Conservation (phyloP, 2,113 vertebrate genomes). For the Myrmecobius fasciatus region DNA sequence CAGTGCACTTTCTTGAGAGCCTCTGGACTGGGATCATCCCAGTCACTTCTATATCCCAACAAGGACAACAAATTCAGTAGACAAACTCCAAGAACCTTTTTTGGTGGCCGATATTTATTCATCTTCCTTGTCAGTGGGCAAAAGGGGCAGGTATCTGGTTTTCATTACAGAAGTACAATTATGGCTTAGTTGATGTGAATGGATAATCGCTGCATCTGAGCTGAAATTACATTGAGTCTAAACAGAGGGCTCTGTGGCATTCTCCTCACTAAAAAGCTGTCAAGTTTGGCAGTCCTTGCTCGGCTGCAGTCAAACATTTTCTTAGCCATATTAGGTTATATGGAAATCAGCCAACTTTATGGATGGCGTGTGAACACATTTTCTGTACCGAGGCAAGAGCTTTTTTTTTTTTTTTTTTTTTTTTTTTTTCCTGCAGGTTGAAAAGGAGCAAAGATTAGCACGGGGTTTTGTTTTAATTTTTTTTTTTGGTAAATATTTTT, state of each 20-base stretch:
- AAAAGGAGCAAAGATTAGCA: slow-evolving; percentile 58
- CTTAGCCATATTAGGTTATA: slow-evolving; percentile 94
- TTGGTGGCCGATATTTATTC: slow-evolving; percentile 64
- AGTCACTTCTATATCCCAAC: slow-evolving; percentile 69
- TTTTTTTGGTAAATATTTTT: slow-evolving; percentile 16
- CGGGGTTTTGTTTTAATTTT: neutral
- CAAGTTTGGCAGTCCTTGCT: slow-evolving; percentile 81
- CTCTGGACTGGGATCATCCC: slow-evolving; percentile 36
- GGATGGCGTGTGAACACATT: slow-evolving; percentile 76
- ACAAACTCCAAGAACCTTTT: slow-evolving; percentile 66
- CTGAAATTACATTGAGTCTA: slow-evolving; percentile 65
- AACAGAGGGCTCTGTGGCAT: slow-evolving; percentile 80
- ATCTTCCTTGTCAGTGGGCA: slow-evolving; percentile 52
- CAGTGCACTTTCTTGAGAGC: neutral
- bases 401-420: no score
- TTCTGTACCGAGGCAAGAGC: slow-evolving; percentile 49
- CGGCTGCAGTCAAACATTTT: slow-evolving; percentile 81
- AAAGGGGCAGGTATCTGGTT: slow-evolving; percentile 59
- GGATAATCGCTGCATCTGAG: slow-evolving; percentile 25
- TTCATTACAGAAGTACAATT: slow-evolving; percentile 64
- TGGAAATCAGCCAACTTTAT: slow-evolving; percentile 83
- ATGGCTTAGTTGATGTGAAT: neutral
- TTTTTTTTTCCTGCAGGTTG: slow-evolving; percentile 10
- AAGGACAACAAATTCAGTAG: slow-evolving; percentile 63
- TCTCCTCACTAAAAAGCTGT: slow-evolving; percentile 77